These are phyloP conservation scores for Ephestia elutella DNA, from an alignment of 1,140 invertebrate species.

Conservation along the genomic window DNA sequence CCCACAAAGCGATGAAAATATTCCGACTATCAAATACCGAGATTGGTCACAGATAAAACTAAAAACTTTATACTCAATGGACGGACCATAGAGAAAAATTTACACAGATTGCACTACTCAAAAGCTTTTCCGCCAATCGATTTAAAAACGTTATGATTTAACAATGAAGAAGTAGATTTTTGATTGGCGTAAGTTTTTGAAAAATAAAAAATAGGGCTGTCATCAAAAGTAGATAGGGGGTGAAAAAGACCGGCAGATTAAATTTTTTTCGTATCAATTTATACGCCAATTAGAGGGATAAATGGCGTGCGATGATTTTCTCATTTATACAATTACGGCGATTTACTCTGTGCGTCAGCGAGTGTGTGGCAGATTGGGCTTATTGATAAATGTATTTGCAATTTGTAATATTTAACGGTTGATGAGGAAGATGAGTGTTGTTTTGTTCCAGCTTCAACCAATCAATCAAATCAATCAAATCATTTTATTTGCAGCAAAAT, in stretches of 20 bases:
- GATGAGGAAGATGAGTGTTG: not conserved
- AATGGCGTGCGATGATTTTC: constrained; percentile 1
- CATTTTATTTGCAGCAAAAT: no score
- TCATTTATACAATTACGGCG: not conserved
- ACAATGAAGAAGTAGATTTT: not conserved
- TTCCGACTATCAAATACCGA: constrained; percentile 4
- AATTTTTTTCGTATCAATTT: constrained; percentile 18
- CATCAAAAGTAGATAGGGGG: constrained; percentile 6
- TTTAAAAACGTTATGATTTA: not conserved
- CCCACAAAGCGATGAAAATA: not conserved
- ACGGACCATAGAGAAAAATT: not conserved
- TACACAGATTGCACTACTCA: not conserved
- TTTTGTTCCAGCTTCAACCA: no score
- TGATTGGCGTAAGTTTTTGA: not conserved
- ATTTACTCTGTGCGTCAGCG: not conserved
- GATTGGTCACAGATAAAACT: constrained; percentile 11
- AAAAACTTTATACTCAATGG: not conserved
- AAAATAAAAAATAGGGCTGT: not conserved
- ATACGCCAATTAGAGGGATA: constrained; percentile 20
- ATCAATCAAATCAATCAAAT: no score
- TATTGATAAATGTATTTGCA: not conserved
- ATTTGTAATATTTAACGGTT: not conserved
- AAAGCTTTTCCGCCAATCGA: not conserved
- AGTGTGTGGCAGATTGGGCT: not conserved
- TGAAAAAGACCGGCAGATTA: constrained; percentile 13